Base-by-base conservation (phyloP, 2,888 invertebrate species). In the Aphidoletes aphidimyza region DNA sequence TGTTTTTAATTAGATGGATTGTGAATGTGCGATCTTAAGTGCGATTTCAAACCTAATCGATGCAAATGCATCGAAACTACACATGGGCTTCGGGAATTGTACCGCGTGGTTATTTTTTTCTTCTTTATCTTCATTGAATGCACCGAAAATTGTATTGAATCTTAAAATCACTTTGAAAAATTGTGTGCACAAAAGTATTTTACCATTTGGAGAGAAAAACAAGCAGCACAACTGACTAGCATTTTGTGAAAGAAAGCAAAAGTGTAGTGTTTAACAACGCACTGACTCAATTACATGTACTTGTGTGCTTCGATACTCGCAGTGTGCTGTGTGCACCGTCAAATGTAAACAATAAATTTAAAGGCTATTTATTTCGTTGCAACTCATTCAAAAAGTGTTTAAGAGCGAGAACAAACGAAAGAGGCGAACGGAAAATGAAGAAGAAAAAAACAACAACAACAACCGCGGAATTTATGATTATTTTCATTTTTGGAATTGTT, bases 1-100 rank as follows among this genome's bases (percentile, higher is more conserved):
- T n/a, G n/a, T n/a, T n/a, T n/a, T n/a, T 69, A 69, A 34, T 69
- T 69, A 69, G 69, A 69, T 69, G 69, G 69, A 69, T 69, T 69
- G 30, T 54, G 26, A 11, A 14, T 30, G 22, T 47, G 22, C 54
- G 22, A 11, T 3, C 30, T 30, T 6, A 34, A 69, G 69, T 69
- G 69, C 69, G 69, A 69, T 69, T 69, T 30, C 34, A 22, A 22
- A 22, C 6, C 22, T 54, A 54, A 54, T 54, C 54, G 22, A 54
- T 54, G 54, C 22, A 54, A 54, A 54, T 22, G n/a, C 47, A 47
- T 47, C 9, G 17, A 47, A 47, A 47, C n/a, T 17, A 47, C 19
- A 47, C 47, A 47, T 17, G 17, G 2, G 6, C 14, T 14, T 17
- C 17, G 14, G 14, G 47, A 47, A 47, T 47, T 17, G 47, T 22